These are phyloP conservation scores for Xanthorhoe spadicearia DNA, from an alignment of 2,888 invertebrate genomes.

Conservation along the genomic window DNA sequence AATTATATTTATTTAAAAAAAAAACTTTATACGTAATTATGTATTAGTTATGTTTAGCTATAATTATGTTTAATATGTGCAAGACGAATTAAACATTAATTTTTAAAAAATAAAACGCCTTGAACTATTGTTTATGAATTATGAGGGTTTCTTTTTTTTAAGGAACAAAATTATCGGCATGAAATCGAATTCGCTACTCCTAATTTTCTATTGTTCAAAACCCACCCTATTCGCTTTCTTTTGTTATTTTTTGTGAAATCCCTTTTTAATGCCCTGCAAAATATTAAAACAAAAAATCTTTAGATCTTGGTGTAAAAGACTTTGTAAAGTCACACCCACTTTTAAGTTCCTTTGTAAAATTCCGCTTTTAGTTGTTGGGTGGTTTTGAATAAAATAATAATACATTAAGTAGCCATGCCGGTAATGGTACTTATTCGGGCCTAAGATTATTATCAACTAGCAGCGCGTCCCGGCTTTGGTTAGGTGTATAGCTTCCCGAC, in stretches of 20 bases:
- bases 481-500: too few relatives aligned
- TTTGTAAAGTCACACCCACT: constrained; percentile 20
- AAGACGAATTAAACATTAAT: too few relatives aligned
- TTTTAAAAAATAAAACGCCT: too few relatives aligned
- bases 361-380: constrained; percentile 11
- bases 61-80: too few relatives aligned
- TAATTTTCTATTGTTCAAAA: constrained; percentile 29
- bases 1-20: too few relatives aligned
- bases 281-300: constrained; percentile 9
- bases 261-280: constrained; percentile 2
- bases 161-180: not conserved
- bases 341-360: constrained; percentile 18
- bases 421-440: too few relatives aligned
- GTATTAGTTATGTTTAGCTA: too few relatives aligned
- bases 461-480: too few relatives aligned
- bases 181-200: constrained; percentile 32
- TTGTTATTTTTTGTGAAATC: constrained; percentile 24
- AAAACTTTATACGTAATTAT: too few relatives aligned
- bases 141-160: not conserved
- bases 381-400: not conserved
- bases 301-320: constrained; percentile 7
- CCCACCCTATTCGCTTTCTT: constrained; percentile 17
- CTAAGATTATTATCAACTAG: too few relatives aligned
- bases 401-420: too few relatives aligned
- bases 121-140: not conserved